Conservation (phyloP, 2,797 vertebrate species). For the Schizopygopsis pylzovi region DNA sequence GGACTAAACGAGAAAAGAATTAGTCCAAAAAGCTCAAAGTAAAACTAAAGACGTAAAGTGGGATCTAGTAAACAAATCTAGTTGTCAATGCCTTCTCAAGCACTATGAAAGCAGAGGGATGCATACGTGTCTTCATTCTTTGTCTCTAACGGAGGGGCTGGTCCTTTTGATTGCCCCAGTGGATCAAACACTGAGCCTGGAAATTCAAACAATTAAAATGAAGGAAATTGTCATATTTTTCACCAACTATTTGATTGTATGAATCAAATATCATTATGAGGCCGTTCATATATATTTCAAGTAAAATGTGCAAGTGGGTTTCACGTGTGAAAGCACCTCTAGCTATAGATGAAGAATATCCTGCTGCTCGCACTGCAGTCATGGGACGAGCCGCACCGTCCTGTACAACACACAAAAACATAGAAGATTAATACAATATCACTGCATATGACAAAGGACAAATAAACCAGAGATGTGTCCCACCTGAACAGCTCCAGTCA, state of each 20-base stretch:
- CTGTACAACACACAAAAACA: constrained; percentile 70
- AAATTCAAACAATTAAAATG: constrained; percentile 40
- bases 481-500: constrained; percentile 92
- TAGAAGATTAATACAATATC: background rate
- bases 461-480: constrained; percentile 45
- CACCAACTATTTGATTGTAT: background rate
- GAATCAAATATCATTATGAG: background rate
- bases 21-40: background rate
- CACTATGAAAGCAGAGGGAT: constrained; percentile 35
- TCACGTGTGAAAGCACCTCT: constrained; percentile 73
- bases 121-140: constrained; percentile 92
- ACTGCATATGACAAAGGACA: background rate
- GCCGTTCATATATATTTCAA: background rate
- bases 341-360: constrained; percentile 86
- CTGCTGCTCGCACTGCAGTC: constrained; percentile 94
- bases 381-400: constrained; percentile 90
- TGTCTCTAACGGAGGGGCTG: constrained; percentile 88
- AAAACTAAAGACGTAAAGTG: background rate
- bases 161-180: constrained; percentile 88
- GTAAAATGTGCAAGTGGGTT: background rate
- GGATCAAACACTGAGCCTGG: constrained; percentile 91
- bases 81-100: background rate
- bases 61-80: background rate
- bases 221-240: background rate
- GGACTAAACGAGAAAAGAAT: constrained; percentile 75